These are phyloP conservation scores for Gallinago undulata DNA, from an alignment of 2,113 vertebrate genomes.

Conservation along the genomic window DNA sequence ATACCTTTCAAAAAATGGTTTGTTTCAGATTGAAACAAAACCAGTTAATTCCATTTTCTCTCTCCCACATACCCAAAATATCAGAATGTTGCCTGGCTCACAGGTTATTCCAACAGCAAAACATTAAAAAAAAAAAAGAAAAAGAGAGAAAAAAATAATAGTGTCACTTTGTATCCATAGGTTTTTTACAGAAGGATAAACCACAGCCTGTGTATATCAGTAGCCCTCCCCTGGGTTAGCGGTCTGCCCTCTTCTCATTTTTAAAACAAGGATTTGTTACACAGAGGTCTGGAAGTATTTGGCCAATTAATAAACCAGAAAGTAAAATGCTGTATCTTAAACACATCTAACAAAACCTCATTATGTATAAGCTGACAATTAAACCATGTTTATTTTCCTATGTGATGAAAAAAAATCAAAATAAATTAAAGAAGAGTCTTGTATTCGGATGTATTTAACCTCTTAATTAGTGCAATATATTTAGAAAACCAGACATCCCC, in stretches of 20 bases:
- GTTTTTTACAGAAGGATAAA: slow-evolving; percentile 43
- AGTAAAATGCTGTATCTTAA: slow-evolving; percentile 27
- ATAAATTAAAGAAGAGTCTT: background rate
- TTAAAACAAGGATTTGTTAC: background rate
- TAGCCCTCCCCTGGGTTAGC: slow-evolving; percentile 1
- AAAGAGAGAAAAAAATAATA: no score
- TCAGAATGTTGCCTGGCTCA: background rate
- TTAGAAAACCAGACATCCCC: background rate
- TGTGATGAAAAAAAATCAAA: background rate
- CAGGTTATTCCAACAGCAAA: background rate
- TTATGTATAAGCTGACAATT: slow-evolving; percentile 10
- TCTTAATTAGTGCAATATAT: background rate
- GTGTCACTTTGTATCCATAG: background rate
- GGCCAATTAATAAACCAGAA: slow-evolving; percentile 46
- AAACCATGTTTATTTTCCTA: background rate
- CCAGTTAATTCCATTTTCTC: background rate
- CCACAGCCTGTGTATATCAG: background rate
- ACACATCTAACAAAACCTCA: slow-evolving; percentile 18
- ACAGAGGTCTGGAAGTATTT: background rate
- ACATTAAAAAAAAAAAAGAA: background rate
- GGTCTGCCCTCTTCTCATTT: slow-evolving; percentile 12
- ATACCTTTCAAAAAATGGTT: slow-evolving; percentile 5
- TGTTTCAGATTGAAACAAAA: background rate
- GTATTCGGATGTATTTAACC: background rate
- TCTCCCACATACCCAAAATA: background rate